Evolutionary conservation across 1,140 invertebrate genomes (phyloP).

Genomic region (Vanessa tameamea): DNA sequence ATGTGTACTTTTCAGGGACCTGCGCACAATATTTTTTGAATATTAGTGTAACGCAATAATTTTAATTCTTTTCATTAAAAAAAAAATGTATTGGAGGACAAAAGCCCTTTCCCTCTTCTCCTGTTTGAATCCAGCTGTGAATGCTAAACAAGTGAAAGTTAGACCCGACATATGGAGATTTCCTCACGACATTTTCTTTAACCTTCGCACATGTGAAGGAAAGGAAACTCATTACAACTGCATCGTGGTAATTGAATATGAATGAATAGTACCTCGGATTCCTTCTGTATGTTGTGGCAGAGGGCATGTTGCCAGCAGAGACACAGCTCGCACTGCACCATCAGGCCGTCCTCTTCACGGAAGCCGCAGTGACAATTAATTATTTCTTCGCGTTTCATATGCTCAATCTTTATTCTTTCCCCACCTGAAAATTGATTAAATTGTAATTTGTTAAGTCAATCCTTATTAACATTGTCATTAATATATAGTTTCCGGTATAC

Average conservation of each 20-base stretch:
- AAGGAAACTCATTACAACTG: neutral
- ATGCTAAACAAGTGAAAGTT: too few species aligned
- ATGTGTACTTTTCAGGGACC: constrained; percentile 95
- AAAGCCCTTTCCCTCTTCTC: too few species aligned
- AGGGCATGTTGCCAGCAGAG: constrained; percentile 96
- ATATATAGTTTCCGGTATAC: neutral
- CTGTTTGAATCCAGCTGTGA: too few species aligned
- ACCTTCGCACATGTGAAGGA: too few species aligned
- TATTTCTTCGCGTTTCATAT: constrained; percentile 88
- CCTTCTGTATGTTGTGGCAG: constrained; percentile 91
- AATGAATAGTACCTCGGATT: constrained; percentile 74
- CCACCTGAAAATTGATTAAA: constrained; percentile 61
- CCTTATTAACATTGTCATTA: neutral
- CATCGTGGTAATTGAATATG: neutral
- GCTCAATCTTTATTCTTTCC: constrained; percentile 84
- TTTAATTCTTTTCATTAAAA: neutral
- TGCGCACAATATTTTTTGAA: constrained; percentile 58
- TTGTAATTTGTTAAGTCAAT: neutral
- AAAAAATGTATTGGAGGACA: neutral
- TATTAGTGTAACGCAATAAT: neutral
- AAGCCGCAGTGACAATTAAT: constrained; percentile 92
- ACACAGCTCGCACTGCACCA: constrained; percentile 97
- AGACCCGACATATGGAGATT: neutral
- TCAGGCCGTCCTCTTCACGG: constrained; percentile 94
- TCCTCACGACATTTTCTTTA: neutral